Conservation (phyloP, 2,113 vertebrate species). For the Diphyllodes magnificus region DNA sequence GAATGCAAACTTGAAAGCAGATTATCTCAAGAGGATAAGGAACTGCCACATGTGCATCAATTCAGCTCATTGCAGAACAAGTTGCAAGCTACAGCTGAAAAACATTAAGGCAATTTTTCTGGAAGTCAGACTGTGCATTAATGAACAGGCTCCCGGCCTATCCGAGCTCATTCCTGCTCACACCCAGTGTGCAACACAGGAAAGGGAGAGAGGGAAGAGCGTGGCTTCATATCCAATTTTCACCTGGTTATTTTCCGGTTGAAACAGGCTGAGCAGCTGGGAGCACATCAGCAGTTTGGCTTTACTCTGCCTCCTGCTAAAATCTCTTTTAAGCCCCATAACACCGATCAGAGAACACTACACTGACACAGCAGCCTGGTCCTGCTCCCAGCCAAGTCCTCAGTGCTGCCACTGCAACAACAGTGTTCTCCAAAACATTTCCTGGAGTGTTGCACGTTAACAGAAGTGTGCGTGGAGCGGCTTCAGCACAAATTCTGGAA, state of each 20-base stretch:
- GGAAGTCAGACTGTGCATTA: not conserved
- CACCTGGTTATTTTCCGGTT: not conserved
- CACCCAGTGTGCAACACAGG: not conserved
- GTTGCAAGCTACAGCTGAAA: not conserved
- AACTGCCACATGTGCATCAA: slow-evolving; percentile 28
- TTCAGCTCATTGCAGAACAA: not conserved
- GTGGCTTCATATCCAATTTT: not conserved
- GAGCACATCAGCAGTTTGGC: not conserved
- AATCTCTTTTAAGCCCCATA: not conserved
- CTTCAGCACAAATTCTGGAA: not conserved
- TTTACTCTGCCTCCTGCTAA: not conserved
- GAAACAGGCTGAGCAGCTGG: not conserved
- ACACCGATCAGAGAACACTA: fast-evolving
- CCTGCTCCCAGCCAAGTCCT: not conserved
- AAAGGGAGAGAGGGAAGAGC: not conserved
- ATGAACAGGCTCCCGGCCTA: not conserved
- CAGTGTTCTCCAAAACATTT: not conserved
- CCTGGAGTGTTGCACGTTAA: not conserved
- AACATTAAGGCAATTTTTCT: not conserved
- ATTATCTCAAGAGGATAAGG: slow-evolving; percentile 61
- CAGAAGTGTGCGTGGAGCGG: not conserved
- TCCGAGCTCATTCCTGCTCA: not conserved
- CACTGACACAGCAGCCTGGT: not conserved
- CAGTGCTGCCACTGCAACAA: not conserved
- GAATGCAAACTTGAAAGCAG: slow-evolving; percentile 45